Evolutionary conservation across 53 echinoderm and acorn worm species (phyloP).

Genomic region (Holothuria leucospilota): DNA sequence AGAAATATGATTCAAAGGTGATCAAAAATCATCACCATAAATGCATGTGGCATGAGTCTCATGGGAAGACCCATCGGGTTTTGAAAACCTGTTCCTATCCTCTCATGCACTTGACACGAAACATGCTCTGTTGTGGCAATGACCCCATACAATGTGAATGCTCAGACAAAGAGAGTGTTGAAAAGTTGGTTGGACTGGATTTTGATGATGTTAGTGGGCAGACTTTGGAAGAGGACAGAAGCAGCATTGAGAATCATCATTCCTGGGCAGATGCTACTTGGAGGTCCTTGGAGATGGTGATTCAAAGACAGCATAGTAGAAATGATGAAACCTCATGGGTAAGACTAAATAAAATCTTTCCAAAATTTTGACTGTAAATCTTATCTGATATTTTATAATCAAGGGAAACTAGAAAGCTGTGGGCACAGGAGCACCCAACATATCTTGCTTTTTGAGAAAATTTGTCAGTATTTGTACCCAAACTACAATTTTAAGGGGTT

Average conservation of each 20-base stretch:
- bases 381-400: too few relatives aligned
- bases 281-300: constrained; percentile 35
- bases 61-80: background rate
- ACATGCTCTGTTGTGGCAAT: background rate
- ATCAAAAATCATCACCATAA: too few relatives aligned
- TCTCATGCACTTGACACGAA: background rate
- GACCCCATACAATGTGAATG: constrained; percentile 34
- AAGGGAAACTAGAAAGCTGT: too few relatives aligned
- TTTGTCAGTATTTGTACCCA: too few relatives aligned
- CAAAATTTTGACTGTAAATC: too few relatives aligned
- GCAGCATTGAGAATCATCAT: background rate
- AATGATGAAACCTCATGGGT: too few relatives aligned
- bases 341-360: too few relatives aligned
- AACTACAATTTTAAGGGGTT: too few relatives aligned
- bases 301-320: background rate
- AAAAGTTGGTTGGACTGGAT: constrained; percentile 6
- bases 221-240: background rate
- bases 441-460: too few relatives aligned
- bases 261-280: constrained; percentile 33
- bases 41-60: too few relatives aligned
- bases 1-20: too few relatives aligned
- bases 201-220: background rate
- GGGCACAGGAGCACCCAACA: too few relatives aligned
- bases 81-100: background rate
- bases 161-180: constrained; percentile 1